These are phyloP conservation scores for Lasius platythorax DNA, from an alignment of 2,888 invertebrate species.

Conservation along the genomic window DNA sequence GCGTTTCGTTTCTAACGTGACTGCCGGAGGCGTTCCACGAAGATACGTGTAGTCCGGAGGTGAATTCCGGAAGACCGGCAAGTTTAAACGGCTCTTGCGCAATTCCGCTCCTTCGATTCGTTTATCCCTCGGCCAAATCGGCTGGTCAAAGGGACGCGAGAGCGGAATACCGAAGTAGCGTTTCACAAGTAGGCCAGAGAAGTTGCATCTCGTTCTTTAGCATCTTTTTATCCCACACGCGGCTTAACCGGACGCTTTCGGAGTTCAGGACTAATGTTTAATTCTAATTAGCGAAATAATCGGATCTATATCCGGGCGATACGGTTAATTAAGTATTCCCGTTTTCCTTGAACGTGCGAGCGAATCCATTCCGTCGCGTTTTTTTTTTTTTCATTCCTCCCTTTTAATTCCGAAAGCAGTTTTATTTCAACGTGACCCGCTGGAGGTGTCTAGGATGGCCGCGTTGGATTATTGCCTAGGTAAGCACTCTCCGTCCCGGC, in stretches of 20 bases:
- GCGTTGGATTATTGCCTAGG: constrained; percentile 69
- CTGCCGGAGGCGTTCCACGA: constrained; percentile 72
- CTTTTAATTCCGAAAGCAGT: constrained; percentile 45
- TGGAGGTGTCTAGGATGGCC: constrained; percentile 17
- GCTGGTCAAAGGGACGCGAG: constrained; percentile 43
- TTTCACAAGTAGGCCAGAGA: background rate
- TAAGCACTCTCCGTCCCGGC: constrained; percentile 43
- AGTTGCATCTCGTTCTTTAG: background rate
- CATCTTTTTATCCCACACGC: constrained; percentile 28
- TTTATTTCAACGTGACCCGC: constrained; percentile 45
- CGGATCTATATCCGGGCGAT: background rate
- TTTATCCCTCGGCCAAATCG: constrained; percentile 53
- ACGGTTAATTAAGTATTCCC: constrained; percentile 37
- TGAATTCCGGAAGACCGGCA: constrained; percentile 60
- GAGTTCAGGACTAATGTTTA: background rate
- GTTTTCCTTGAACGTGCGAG: constrained; percentile 6
- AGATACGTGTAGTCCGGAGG: constrained; percentile 58
- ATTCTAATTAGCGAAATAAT: constrained; percentile 32
- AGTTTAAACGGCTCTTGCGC: constrained; percentile 65
- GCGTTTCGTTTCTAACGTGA: constrained; percentile 76
- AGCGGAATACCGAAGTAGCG: constrained; percentile 39
- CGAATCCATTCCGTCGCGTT: constrained; percentile 8
- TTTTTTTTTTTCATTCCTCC: constrained; percentile 21
- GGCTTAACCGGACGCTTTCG: background rate
- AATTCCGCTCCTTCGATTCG: constrained; percentile 48